Base-by-base conservation (phyloP, 2,888 invertebrate species). In the Cheilosia variabilis region DNA sequence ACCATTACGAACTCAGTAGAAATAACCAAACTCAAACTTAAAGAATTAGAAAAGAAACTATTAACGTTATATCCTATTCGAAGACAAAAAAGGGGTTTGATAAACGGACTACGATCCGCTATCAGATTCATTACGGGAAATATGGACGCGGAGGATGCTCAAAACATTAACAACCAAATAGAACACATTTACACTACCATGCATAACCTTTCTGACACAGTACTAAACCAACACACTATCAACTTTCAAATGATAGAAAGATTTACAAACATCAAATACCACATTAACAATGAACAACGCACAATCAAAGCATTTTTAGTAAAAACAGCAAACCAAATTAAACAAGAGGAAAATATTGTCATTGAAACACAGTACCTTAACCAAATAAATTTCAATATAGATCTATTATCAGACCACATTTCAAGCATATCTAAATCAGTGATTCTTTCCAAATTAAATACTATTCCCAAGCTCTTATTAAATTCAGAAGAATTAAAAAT, bases 211-310 rank as follows among this genome's bases (percentile, higher is more conserved):
- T 43, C 66, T 19, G 43, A 57, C 10, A 60, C 60, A 50, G 50
- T 57, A 52, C 17, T 41, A 52, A 73, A 19, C 15, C 69, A 83
- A 68, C 55, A 55, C 19, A 19, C 53, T 10, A 1, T 77, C 1
- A 76, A 82, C 24, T 65, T 53, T 9, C 63, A 68, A 55, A 77
- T 60, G 41, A 60, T 77, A 1, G 60, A 83, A 43, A 41, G 77
- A 55, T 77, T 83, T 45, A 50, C 72, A 45, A 68, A 83, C 41
- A 72, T 83, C 4, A 77, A 72, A n/a, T 50, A 60, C 9, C 78
- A 78, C 22, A 22, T 22, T 22, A 78, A 84, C 17, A 37, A 37
- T 31, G 57, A 84, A 55, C 78, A 84, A 41, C 27, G n/a, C 4
- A 58, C 19, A 47, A 86, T 86, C 45, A 22, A 76, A 37, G 2